Percentiles rank a stretch among this genome's conserved stretches.
phyloP scores from a whole-genome alignment of 2,888 invertebrate genomes.

The Sicus ferrugineus region DNA sequence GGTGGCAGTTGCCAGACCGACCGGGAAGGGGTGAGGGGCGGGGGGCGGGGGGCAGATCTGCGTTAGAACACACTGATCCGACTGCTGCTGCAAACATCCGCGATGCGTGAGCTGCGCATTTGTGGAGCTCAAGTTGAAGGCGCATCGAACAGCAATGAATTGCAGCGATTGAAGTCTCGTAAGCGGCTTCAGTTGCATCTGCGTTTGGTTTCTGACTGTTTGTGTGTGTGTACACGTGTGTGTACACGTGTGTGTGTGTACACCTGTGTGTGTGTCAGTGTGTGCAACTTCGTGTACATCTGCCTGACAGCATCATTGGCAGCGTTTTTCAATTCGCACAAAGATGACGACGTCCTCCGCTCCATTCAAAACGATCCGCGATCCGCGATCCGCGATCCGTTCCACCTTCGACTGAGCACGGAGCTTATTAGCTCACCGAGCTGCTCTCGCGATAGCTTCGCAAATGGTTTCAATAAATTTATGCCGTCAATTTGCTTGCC shows the following conservation, averaged over 20 bases:
- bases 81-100: neutral
- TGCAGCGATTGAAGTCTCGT: neutral
- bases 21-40: no score
- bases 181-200: neutral
- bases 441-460: neutral
- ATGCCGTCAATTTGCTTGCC: neutral
- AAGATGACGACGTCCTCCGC: neutral
- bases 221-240: neutral
- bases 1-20: no score
- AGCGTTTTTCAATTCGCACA: conserved; percentile 3
- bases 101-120: neutral
- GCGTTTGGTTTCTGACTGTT: neutral
- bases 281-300: neutral
- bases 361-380: neutral
- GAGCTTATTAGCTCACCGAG: neutral
- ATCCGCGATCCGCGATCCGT: neutral
- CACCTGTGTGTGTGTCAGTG: neutral
- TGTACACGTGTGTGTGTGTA: neutral
- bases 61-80: neutral
- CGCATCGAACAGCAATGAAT: neutral
- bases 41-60: neutral
- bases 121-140: neutral
- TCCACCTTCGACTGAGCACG: neutral
- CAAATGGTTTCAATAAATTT: conserved; percentile 8
- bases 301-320: neutral